Base-by-base conservation (phyloP, 1,140 invertebrate genomes). In the Apocrypta bakeri region DNA sequence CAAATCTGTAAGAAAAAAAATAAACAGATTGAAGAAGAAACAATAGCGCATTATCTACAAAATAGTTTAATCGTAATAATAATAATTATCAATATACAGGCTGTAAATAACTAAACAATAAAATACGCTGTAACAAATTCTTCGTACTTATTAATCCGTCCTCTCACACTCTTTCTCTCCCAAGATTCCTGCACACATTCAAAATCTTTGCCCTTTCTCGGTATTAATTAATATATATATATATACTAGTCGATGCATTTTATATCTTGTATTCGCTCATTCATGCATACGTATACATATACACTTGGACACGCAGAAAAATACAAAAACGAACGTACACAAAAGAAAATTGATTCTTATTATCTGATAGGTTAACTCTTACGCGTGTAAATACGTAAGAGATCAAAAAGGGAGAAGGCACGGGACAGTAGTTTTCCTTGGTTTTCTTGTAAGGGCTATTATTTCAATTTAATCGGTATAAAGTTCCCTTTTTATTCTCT, bases 81-180 rank as follows among this genome's bases (percentile, higher is more conserved):
- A 90, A 90, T 90, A 90, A 88, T 91, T 88, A 90, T 91, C 89
- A 92, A 91, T 92, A 92, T 92, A 92, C 91, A 92, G 88, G 88
- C 89, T 91, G 91, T 91, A 91, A 92, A 92, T 92, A 90, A 91
- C 87, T 91, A 91, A 92, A 90, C 87, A 90, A 91, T 91, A 91
- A 92, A 91, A 91, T 89, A 91, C 89, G 89, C 87, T 91, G 88
- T 90, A 91, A 91, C 90, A 91, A 91, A 86, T 88, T 88, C 76
- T 85, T 87, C 83, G 83, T 84, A 80, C 82, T 84, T 79, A 73
- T 83, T 84, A 79, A 66, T 80, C 37, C 64, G 79, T 61, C 71
- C 81, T 31, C 66, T 73, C 68, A 73, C 31, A n/a, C 69, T 66
- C 25, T 56, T 33, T 79, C 48, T 33, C 48, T 75, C 73, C 29